These are phyloP conservation scores for Pheosia gnoma DNA, from an alignment of 2,888 invertebrate species.

Conservation along the genomic window DNA sequence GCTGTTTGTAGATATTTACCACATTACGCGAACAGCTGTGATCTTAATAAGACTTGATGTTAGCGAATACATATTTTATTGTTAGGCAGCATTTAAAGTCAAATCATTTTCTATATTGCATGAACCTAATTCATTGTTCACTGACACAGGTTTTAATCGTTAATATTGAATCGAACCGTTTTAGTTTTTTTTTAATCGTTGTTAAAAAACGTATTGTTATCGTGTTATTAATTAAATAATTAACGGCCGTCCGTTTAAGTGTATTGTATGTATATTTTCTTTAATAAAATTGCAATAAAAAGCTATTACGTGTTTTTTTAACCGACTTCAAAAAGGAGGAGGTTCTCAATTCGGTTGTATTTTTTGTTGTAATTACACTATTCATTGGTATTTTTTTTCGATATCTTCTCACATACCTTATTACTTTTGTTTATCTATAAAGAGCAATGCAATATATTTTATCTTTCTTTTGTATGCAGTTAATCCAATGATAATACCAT, in stretches of 20 bases:
- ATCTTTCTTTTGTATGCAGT: slow-evolving; percentile 8
- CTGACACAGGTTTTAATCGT: no score
- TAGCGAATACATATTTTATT: no score
- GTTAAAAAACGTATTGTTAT: not conserved
- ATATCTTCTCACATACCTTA: no score
- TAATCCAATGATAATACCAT: not conserved
- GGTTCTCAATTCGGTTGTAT: no score
- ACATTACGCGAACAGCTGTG: no score
- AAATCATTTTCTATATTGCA: not conserved
- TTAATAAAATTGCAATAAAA: slow-evolving; percentile 37
- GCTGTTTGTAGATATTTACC: no score
- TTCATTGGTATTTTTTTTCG: no score
- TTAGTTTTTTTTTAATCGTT: no score
- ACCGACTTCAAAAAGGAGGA: no score
- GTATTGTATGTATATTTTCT: slow-evolving; percentile 32
- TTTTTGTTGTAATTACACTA: no score
- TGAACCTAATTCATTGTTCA: not conserved
- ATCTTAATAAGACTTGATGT: no score
- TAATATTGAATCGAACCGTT: not conserved
- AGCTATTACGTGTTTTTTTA: not conserved
- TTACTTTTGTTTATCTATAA: slow-evolving; percentile 28
- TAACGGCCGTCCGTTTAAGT: slow-evolving; percentile 35
- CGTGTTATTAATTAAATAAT: slow-evolving; percentile 10
- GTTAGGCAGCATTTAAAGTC: not conserved
- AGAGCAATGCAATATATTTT: slow-evolving; percentile 31